These are phyloP conservation scores for Pogonocichla stellata DNA, from an alignment of 2,113 vertebrate species.

Conservation along the genomic window DNA sequence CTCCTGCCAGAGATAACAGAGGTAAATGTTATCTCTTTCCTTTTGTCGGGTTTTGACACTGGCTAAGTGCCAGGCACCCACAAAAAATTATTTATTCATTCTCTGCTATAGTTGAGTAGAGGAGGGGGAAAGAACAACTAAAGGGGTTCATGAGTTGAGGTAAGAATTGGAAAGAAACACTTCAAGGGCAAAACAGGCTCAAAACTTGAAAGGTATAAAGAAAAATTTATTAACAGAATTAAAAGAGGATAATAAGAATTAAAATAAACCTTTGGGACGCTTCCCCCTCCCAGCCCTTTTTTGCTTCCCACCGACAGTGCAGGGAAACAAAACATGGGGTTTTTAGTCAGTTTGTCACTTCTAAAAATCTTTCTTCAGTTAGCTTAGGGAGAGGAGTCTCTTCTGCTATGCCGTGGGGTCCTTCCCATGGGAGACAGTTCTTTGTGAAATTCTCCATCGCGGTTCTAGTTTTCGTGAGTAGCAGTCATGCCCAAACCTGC, in stretches of 20 bases:
- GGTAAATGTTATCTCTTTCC: conserved; percentile 70
- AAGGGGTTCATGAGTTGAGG: neutral
- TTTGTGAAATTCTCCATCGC: too few relatives aligned
- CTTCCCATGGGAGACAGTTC: too few relatives aligned
- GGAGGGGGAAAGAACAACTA: neutral
- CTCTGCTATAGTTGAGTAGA: neutral
- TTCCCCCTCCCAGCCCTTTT: too few relatives aligned
- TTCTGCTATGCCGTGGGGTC: too few relatives aligned
- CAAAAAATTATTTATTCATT: neutral
- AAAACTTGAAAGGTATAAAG: neutral
- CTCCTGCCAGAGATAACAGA: conserved; percentile 86
- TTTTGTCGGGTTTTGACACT: neutral
- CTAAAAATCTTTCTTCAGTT: too few relatives aligned
- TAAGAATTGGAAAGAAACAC: neutral
- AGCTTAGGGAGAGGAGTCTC: too few relatives aligned
- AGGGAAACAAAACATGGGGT: too few relatives aligned
- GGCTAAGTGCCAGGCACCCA: neutral
- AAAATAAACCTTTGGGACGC: neutral
- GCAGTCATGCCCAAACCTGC: too few relatives aligned
- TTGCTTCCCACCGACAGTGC: too few relatives aligned
- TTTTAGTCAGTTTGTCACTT: too few relatives aligned
- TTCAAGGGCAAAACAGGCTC: neutral
- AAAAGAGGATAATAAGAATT: neutral
- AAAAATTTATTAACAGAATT: neutral
- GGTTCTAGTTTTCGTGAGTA: too few relatives aligned